Evolutionary conservation across 2,797 vertebrate genomes (phyloP).

Genomic region (Hyperoplus lanceolatus): DNA sequence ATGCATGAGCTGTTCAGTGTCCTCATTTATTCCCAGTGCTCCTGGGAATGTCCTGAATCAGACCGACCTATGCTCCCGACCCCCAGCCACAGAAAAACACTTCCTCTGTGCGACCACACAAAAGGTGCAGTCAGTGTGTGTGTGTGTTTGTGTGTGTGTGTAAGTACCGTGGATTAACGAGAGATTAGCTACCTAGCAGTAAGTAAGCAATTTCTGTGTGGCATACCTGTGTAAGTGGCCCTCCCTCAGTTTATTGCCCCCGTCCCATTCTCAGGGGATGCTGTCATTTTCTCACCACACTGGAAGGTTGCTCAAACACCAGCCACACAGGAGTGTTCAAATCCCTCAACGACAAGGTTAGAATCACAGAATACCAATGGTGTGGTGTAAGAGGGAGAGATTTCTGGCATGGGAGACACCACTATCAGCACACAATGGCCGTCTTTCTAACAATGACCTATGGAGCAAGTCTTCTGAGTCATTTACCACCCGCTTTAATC

Average conservation of each 20-base stretch:
- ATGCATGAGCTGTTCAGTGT: constrained; percentile 70
- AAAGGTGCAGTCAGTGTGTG: constrained; percentile 78
- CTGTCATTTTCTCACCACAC: constrained; percentile 74
- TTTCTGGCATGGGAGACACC: constrained; percentile 36
- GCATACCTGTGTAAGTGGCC: constrained; percentile 54
- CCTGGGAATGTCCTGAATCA: constrained; percentile 78
- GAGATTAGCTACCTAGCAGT: constrained; percentile 75
- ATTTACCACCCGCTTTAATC: constrained; percentile 39
- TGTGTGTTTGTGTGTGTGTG: constrained; percentile 59
- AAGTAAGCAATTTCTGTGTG: constrained; percentile 71
- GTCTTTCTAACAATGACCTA: constrained; percentile 41
- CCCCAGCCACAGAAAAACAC: constrained; percentile 68
- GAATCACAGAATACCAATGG: constrained; percentile 64
- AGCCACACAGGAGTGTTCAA: constrained; percentile 53
- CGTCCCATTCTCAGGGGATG: constrained; percentile 69
- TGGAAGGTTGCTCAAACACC: constrained; percentile 59
- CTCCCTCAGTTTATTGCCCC: constrained; percentile 25
- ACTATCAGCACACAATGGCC: constrained; percentile 46
- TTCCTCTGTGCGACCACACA: constrained; percentile 77
- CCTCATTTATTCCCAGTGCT: constrained; percentile 67
- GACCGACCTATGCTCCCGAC: constrained; percentile 63
- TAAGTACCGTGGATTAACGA: constrained; percentile 74
- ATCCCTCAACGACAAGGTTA: constrained; percentile 45
- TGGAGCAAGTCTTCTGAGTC: constrained; percentile 43
- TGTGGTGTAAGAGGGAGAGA: constrained; percentile 49